Base-by-base conservation (phyloP, 2,888 invertebrate species). In the Digitonthophagus gazella region DNA sequence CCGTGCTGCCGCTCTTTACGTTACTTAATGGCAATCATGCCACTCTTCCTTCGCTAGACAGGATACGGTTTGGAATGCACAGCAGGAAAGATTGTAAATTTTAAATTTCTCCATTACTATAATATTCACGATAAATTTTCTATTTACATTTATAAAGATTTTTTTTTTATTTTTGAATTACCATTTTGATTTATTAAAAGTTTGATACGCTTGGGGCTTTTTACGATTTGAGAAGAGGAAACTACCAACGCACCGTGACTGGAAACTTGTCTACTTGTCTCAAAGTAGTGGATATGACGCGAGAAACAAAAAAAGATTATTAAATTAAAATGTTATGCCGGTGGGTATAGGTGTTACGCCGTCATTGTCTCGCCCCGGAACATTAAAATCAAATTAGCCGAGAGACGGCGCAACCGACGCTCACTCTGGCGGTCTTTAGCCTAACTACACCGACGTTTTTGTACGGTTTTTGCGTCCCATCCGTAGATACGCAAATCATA, bases 281-380 rank as follows among this genome's bases (percentile, higher is more conserved):
- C n/a, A n/a, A n/a, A n/a, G n/a, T 44, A 44, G 28, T 44, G 28
- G 11, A 44, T 44, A 11, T 44, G 28, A 44, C 28, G 28, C 28
- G 28, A 44, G 28, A 44, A 44, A 44, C 28, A 44, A 44, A 44
- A 44, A 79, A 79, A 79, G 80, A 80, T 81, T 81, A 81, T 81
- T 80, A 81, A 82, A 82, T 82, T 82, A 82, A 81, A 81, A 80
- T 80, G 82, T 81, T 81, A 75, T 80, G 81, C 77, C 80, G 74
- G 77, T 79, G 80, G 80, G 81, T 82, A 82, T 82, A 80, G 80
- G 81, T 82, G 82, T 82, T 82, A 82, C 82, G 82, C 80, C 80
- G 80, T 79, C 78, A 80, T 81, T 82, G 81, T 82, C 81, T 80
- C 76, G 76, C 71, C 69, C 72, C 18, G 15, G 28, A 44, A 75